These are phyloP conservation scores for Muntiacus reevesi DNA, from an alignment of 2,113 vertebrate genomes.

Conservation along the genomic window DNA sequence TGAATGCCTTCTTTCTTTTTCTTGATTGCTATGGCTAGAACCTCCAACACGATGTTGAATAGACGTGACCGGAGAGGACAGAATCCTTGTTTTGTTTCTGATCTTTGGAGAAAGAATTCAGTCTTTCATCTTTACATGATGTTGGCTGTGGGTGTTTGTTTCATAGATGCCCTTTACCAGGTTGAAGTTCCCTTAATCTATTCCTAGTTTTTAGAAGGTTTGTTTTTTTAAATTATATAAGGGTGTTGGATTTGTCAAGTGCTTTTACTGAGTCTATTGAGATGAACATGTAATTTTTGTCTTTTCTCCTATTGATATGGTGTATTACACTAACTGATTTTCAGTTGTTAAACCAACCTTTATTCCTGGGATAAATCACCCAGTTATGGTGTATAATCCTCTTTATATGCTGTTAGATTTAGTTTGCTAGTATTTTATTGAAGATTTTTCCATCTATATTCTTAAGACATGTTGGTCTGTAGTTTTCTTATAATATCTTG, in stretches of 20 bases:
- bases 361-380: not conserved
- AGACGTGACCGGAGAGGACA: not conserved
- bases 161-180: not conserved
- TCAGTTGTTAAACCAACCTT: not conserved
- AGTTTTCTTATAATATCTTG: not conserved
- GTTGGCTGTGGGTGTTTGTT: not conserved
- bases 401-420: not conserved
- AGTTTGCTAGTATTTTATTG: not conserved
- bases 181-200: not conserved
- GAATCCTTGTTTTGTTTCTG: not conserved
- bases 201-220: not conserved
- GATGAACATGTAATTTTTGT: not conserved
- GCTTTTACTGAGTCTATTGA: not conserved
- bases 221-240: not conserved
- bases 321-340: constrained; percentile 16
- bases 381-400: not conserved
- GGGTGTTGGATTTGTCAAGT: not conserved
- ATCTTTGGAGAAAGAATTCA: not conserved
- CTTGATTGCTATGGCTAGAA: not conserved
- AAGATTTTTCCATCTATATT: not conserved
- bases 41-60: not conserved
- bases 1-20: not conserved
- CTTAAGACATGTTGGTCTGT: not conserved
- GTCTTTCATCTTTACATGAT: not conserved
- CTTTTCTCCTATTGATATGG: not conserved